Evolutionary conservation across 2,113 vertebrate species (phyloP), one percentile per base, ranked within the genome.

Genomic region (Hystrix brachyura): DNA sequence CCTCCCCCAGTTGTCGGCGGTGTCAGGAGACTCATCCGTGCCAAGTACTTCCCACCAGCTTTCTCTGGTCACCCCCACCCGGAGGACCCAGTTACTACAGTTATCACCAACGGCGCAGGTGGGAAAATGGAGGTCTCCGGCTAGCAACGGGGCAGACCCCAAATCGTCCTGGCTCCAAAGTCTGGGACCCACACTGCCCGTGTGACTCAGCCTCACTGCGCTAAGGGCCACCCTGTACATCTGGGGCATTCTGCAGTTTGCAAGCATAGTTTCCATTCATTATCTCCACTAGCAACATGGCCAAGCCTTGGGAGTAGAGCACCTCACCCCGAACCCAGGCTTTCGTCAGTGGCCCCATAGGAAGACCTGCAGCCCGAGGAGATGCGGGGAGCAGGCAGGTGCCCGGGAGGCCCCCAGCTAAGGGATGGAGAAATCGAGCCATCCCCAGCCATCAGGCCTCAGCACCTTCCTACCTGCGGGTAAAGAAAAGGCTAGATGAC

Each of bases 141-240:
- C 48, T 67, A 65, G 4, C n/a, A 43, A 76, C 38, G 79, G 2
- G 9, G 15, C 80, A 78, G 5, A 25, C 9, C 43, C 53, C 65
- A 48, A 53, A 32, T 29, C 65, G 1, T n/a, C 6, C 38, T 78
- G 74, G n/a, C 43, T 64, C 27, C 27, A 4, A 43, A 13, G n/a
- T 0, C 19, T 19, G 48, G 29, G 72, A 81, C 21, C n/a, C 48
- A 1, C 25, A 8, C 3, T 17, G 5, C 14, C 14, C 81, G 5
- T 0, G 6, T 76, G 91, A 32, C 29, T 43, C 78, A 19, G 8
- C 3, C 2, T 34, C 78, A 0, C 90, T 17, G 0, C 18, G 7
- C 48, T 59, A 25, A n/a, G 38, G 2, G 13, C 55, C 27, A 2
- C 29, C 32, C 38, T 48, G 65, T 14, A 0, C 0, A 11, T 46